phyloP scores from a whole-genome alignment of 2,113 vertebrate genomes.

The Mystacornis crossleyi region DNA sequence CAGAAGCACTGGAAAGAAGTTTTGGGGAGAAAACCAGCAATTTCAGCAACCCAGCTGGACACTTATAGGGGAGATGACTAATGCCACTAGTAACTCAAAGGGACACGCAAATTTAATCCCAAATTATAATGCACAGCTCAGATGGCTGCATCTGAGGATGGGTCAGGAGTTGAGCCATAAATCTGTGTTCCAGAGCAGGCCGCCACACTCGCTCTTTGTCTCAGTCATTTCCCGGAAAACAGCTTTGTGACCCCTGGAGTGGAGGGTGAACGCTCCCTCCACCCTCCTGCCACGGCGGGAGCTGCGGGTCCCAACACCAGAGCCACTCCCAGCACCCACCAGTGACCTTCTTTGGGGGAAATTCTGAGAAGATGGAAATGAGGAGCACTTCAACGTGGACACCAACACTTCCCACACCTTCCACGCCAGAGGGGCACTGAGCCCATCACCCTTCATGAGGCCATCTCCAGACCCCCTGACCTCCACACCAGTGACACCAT shows the following conservation, averaged over 20 bases:
- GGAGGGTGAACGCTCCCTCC: background rate
- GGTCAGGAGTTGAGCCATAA: conserved; percentile 39
- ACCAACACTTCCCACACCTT: rapidly evolving
- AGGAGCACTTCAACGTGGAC: background rate
- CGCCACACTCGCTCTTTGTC: background rate
- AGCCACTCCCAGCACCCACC: rapidly evolving
- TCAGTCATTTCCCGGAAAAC: background rate
- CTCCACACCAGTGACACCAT: background rate
- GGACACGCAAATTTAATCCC: background rate
- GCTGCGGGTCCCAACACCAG: rapidly evolving
- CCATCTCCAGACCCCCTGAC: background rate
- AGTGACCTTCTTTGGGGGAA: background rate
- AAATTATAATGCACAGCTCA: background rate
- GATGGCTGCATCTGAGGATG: background rate
- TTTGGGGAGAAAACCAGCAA: background rate
- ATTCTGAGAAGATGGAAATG: background rate
- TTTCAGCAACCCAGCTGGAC: background rate
- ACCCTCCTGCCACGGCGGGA: rapidly evolving
- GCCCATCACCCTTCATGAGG: rapidly evolving
- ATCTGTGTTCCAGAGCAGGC: background rate
- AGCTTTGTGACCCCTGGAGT: background rate
- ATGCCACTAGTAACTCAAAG: conserved; percentile 8
- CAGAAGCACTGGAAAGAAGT: background rate
- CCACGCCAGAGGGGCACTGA: background rate
- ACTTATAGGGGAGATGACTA: background rate